Percentiles rank a stretch among this genome's conserved stretches.
These are phyloP conservation scores for Heterocephalus glaber DNA, from an alignment of 2,113 vertebrate species.

Conservation along the genomic window DNA sequence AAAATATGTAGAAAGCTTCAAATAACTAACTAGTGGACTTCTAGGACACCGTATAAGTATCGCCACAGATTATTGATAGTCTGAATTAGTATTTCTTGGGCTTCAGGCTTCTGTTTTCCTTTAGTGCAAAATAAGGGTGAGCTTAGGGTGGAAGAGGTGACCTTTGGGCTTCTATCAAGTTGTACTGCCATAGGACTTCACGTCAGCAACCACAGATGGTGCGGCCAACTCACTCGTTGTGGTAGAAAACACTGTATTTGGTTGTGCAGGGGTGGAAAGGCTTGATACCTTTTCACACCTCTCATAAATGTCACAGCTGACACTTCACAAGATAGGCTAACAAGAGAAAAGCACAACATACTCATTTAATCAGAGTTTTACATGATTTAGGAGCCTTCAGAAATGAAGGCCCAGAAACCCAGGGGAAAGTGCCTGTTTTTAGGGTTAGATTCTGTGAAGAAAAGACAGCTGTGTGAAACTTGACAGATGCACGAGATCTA, in stretches of 20 bases:
- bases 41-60: background rate
- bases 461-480: background rate
- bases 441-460: background rate
- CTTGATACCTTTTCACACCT: background rate
- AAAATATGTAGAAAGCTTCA: conserved; percentile 30
- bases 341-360: background rate
- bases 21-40: background rate
- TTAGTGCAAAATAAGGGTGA: background rate
- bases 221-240: background rate
- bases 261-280: background rate
- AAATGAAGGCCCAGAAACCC: background rate
- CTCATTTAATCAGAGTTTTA: background rate
- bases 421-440: background rate
- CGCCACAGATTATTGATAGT: background rate
- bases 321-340: background rate
- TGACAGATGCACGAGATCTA: background rate
- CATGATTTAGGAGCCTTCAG: background rate
- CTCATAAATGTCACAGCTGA: background rate
- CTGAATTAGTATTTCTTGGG: conserved; percentile 29
- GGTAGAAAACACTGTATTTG: background rate
- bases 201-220: background rate
- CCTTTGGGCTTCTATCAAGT: background rate
- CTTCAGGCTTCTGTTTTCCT: background rate
- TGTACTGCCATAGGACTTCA: background rate
- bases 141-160: background rate